Evolutionary conservation across 2,888 invertebrate genomes (phyloP).

Genomic region (Pegoplata infirma): DNA sequence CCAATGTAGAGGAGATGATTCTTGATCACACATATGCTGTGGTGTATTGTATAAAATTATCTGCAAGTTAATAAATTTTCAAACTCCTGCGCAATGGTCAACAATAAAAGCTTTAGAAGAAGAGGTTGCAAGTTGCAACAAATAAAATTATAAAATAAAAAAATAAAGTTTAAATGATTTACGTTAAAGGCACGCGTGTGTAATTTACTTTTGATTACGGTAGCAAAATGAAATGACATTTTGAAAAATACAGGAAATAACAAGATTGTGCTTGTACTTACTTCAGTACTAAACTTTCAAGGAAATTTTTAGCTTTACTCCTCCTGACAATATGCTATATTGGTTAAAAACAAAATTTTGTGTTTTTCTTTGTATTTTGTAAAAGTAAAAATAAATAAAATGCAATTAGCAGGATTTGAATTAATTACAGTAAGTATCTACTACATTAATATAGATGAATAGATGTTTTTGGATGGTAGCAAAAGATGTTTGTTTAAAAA

Average conservation of each 20-base stretch:
- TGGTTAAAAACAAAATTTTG: slow-evolving; percentile 52
- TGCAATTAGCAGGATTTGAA: slow-evolving; percentile 78
- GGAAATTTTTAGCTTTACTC: slow-evolving; percentile 48
- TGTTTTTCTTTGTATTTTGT: slow-evolving; percentile 56
- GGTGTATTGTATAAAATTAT: slow-evolving; percentile 57
- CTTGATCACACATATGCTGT: slow-evolving; percentile 31
- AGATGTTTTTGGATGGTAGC: background rate
- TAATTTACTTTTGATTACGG: slow-evolving; percentile 62
- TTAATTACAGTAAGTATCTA: slow-evolving; percentile 70
- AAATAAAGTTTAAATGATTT: slow-evolving; percentile 37
- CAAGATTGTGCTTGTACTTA: background rate
- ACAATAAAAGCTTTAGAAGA: slow-evolving; percentile 38
- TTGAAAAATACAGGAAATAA: slow-evolving; percentile 43
- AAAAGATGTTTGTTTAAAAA: background rate
- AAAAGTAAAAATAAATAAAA: slow-evolving; percentile 75
- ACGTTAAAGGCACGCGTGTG: slow-evolving; percentile 59
- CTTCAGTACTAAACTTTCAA: background rate
- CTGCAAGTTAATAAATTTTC: slow-evolving; percentile 62
- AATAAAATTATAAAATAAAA: background rate
- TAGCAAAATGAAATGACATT: slow-evolving; percentile 62
- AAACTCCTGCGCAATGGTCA: slow-evolving; percentile 60
- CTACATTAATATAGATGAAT: slow-evolving; percentile 19
- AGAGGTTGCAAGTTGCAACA: slow-evolving; percentile 4
- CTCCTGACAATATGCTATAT: slow-evolving; percentile 35
- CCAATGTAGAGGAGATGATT: slow-evolving; percentile 29